Evolutionary conservation across 2,888 invertebrate genomes (phyloP).

Genomic region (Lasius platythorax): DNA sequence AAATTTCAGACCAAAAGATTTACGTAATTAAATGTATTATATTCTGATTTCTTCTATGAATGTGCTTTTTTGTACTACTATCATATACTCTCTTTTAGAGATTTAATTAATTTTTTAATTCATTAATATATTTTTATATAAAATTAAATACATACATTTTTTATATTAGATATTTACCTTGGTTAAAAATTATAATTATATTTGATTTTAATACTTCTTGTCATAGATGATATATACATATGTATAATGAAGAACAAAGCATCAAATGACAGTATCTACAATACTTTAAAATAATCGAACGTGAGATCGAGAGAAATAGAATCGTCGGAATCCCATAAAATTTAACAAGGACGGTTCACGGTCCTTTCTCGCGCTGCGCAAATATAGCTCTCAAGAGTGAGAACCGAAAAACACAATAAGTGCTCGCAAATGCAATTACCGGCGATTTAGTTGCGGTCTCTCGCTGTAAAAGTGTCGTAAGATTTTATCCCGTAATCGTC

Average conservation of each 20-base stretch:
- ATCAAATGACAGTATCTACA: neutral
- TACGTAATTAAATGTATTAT: neutral
- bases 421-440: constrained; percentile 62
- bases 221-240: neutral
- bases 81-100: neutral
- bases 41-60: neutral
- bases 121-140: neutral
- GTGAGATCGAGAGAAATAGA: constrained; percentile 13
- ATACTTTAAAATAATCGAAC: constrained; percentile 41
- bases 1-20: neutral
- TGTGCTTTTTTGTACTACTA: neutral
- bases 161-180: neutral
- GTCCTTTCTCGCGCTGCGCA: constrained; percentile 48
- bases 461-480: constrained; percentile 52
- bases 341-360: constrained; percentile 35
- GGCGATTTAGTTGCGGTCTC: constrained; percentile 60
- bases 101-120: neutral
- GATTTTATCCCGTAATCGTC: constrained; percentile 28
- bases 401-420: constrained; percentile 68
- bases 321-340: constrained; percentile 32
- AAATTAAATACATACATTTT: neutral
- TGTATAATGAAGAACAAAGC: neutral
- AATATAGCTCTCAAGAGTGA: constrained; percentile 54
- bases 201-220: neutral
- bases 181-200: neutral